Evolutionary conservation across 2,797 vertebrate genomes (phyloP).

Genomic region (Lagocephalus sceleratus): DNA sequence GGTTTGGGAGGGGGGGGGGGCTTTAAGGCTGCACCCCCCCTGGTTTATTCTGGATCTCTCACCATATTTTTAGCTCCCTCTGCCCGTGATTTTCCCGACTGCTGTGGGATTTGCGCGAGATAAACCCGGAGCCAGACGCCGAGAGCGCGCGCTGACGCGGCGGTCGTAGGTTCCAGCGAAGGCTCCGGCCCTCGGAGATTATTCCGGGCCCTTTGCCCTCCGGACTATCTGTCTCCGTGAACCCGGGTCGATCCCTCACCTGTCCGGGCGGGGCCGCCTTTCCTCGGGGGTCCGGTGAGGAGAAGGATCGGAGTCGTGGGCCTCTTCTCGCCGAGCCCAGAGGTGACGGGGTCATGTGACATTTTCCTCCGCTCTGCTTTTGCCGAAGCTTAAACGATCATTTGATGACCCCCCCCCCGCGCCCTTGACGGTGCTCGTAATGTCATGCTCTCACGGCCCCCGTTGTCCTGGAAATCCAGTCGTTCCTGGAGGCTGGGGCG

Average conservation of each 20-base stretch:
- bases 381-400: too few relatives aligned
- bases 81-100: background rate
- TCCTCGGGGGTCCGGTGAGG: too few relatives aligned
- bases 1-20: background rate
- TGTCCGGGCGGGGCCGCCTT: too few relatives aligned
- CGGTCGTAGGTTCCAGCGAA: conserved; percentile 55
- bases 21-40: background rate
- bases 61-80: background rate
- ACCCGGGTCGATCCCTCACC: too few relatives aligned
- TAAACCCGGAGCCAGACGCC: conserved; percentile 10
- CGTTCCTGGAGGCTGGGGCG: conserved; percentile 48
- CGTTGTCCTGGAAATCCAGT: conserved; percentile 36
- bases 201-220: conserved; percentile 32
- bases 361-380: too few relatives aligned
- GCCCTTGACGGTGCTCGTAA: conserved; percentile 22
- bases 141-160: conserved; percentile 30
- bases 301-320: too few relatives aligned
- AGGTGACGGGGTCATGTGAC: too few relatives aligned
- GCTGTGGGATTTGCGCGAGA: conserved; percentile 11
- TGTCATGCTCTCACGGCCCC: too few relatives aligned
- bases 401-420: too few relatives aligned
- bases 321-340: too few relatives aligned
- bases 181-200: conserved; percentile 55
- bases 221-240: conserved; percentile 32
- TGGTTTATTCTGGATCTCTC: conserved; percentile 2